A percentile compares a stretch with the other conserved stretches of the same genome.
These are phyloP conservation scores for Callitettix versicolor DNA, from an alignment of 1,140 invertebrate genomes.

Conservation along the genomic window DNA sequence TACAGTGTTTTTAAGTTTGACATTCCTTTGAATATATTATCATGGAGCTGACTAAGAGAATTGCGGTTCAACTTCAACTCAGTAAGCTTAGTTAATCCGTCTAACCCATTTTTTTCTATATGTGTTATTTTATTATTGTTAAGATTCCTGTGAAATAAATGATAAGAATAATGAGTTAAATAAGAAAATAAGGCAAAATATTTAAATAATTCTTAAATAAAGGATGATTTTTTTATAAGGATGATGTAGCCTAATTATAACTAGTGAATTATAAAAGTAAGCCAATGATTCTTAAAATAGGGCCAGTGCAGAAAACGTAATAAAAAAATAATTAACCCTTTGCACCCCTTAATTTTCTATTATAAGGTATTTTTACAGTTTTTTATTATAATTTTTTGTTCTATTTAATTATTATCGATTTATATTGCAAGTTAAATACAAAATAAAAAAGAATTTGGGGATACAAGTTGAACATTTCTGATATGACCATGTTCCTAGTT, in stretches of 20 bases:
- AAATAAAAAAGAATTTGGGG: too few relatives aligned
- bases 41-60: constrained; percentile 53
- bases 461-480: too few relatives aligned
- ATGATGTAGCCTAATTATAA: neutral
- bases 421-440: too few relatives aligned
- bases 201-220: constrained; percentile 36
- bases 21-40: constrained; percentile 60
- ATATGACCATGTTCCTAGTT: too few relatives aligned
- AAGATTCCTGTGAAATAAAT: constrained; percentile 46
- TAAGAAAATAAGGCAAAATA: constrained; percentile 12
- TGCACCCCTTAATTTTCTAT: neutral
- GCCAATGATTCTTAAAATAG: neutral
- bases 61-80: constrained; percentile 75
- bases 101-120: constrained; percentile 56
- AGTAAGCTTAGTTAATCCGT: constrained; percentile 57
- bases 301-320: neutral
- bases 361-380: neutral
- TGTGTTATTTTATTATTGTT: constrained; percentile 62
- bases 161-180: constrained; percentile 11
- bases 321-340: neutral
- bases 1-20: constrained; percentile 58
- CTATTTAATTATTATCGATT: too few relatives aligned
- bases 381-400: too few relatives aligned
- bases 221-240: constrained; percentile 46
- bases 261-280: neutral